These are phyloP conservation scores for Pyrocoelia pectoralis DNA, from an alignment of 2,888 invertebrate genomes.

Conservation along the genomic window DNA sequence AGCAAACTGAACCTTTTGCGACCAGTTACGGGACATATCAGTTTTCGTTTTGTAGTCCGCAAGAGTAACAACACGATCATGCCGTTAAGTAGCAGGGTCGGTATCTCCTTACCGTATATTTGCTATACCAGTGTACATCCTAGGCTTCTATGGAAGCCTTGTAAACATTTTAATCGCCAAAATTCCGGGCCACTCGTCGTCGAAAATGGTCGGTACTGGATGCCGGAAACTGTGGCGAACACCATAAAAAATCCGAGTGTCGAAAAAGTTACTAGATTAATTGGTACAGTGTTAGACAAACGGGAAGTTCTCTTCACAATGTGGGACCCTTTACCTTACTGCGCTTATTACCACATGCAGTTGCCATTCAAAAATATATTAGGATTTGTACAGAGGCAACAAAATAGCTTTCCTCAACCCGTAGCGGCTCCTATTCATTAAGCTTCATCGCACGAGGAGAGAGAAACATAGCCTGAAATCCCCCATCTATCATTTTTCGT, in stretches of 20 bases:
- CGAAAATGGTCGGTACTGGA: constrained; percentile 64
- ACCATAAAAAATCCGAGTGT: constrained; percentile 61
- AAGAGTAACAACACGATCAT: constrained; percentile 65
- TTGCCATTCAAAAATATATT: constrained; percentile 70
- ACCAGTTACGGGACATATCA: constrained; percentile 79
- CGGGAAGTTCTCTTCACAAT: constrained; percentile 81
- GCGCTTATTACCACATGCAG: constrained; percentile 85
- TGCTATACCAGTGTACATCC: constrained; percentile 77
- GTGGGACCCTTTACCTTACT: constrained; percentile 88
- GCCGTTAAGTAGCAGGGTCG: constrained; percentile 76
- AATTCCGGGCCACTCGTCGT: constrained; percentile 64
- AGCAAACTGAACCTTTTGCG: constrained; percentile 69
- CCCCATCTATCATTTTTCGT: constrained; percentile 15
- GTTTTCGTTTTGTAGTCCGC: constrained; percentile 77
- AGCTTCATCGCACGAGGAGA: constrained; percentile 48
- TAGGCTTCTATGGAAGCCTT: constrained; percentile 69
- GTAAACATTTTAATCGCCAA: constrained; percentile 67
- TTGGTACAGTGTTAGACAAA: constrained; percentile 77
- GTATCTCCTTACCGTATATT: constrained; percentile 81
- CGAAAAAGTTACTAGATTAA: constrained; percentile 66
- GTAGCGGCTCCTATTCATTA: constrained; percentile 55
- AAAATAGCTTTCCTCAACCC: constrained; percentile 56
- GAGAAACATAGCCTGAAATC: constrained; percentile 52
- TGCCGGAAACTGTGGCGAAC: constrained; percentile 66
- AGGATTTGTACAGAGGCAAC: constrained; percentile 63